These are phyloP conservation scores for Xestia ashworthii DNA, from an alignment of 2,888 invertebrate genomes.

Conservation along the genomic window DNA sequence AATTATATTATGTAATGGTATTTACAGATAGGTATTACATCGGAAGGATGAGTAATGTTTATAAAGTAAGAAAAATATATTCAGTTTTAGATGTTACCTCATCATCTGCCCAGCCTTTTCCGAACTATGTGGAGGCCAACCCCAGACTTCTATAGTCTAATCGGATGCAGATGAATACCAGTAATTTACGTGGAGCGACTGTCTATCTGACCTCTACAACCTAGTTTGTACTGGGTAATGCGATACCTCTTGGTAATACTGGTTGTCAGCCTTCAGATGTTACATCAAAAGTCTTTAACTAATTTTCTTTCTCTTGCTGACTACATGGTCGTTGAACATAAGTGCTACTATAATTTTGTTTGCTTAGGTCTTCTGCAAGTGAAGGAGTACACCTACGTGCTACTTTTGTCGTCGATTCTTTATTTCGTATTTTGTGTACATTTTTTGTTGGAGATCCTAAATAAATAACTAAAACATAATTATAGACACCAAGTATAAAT, in stretches of 20 bases:
- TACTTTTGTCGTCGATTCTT: no score
- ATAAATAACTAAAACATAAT: no score
- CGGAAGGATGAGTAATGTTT: not conserved
- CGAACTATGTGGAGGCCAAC: not conserved
- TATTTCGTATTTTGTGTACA: no score
- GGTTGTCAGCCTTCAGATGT: not conserved
- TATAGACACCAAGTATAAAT: no score
- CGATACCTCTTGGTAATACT: not conserved
- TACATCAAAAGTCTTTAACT: not conserved
- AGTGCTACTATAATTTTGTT: no score
- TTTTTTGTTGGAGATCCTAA: no score
- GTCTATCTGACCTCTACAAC: not conserved
- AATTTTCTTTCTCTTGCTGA: no score
- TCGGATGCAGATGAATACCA: no score
- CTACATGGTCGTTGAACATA: no score
- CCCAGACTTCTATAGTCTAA: no score
- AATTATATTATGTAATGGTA: slow-evolving; percentile 14
- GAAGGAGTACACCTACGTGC: no score
- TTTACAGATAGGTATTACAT: not conserved
- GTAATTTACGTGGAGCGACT: not conserved
- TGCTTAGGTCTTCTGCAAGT: no score
- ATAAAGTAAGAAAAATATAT: not conserved
- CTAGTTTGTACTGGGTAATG: not conserved
- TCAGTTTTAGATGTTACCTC: not conserved
- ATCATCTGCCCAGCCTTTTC: not conserved